These are phyloP conservation scores for Pseudopodoces humilis DNA, from an alignment of 2,113 vertebrate genomes.

Conservation along the genomic window DNA sequence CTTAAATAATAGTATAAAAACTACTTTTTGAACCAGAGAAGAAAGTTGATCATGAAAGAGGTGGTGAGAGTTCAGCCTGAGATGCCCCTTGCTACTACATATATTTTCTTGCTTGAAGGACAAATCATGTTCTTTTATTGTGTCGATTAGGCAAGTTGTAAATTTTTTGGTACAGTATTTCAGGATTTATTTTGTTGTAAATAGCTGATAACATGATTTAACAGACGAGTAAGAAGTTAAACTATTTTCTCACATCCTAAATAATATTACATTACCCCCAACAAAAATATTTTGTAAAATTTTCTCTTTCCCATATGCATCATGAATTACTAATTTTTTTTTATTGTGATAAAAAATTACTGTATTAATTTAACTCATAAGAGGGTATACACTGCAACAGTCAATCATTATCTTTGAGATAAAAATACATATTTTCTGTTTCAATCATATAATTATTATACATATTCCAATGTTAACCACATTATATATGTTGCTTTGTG, in stretches of 20 bases:
- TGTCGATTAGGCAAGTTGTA: neutral
- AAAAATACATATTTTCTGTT: neutral
- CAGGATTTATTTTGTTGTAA: neutral
- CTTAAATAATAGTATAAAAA: neutral
- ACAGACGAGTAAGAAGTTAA: neutral
- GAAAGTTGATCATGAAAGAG: neutral
- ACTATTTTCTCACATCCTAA: neutral
- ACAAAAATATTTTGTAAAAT: neutral
- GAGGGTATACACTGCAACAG: neutral
- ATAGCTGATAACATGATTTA: neutral
- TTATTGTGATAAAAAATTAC: neutral
- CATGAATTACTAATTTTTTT: neutral
- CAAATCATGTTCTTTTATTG: neutral
- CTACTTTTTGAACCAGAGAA: neutral
- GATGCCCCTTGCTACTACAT: neutral
- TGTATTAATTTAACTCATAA: neutral
- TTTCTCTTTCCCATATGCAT: neutral
- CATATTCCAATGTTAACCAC: neutral
- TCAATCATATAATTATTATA: neutral
- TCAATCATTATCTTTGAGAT: neutral
- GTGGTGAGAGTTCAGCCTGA: neutral
- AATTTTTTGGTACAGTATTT: neutral
- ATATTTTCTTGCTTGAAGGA: neutral
- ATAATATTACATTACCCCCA: neutral
- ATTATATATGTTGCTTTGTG: neutral